phyloP scores from a whole-genome alignment of 2,888 invertebrate species.

The Morpho achilles region DNA sequence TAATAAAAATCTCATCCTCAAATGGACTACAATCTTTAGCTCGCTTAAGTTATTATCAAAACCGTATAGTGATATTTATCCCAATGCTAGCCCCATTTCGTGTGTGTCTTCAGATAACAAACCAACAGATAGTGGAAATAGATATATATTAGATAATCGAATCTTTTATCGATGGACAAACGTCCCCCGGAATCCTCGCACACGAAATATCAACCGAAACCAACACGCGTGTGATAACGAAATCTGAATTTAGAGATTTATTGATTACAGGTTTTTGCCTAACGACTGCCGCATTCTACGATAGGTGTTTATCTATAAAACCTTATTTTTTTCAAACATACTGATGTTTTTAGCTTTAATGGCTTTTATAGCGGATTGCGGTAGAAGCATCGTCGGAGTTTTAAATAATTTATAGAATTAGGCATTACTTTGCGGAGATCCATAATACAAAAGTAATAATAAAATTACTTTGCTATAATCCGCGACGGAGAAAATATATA shows the following conservation, averaged over 20 bases:
- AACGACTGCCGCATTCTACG: too few species aligned
- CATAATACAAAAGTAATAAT: too few species aligned
- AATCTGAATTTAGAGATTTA: neutral
- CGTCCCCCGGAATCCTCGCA: slow-evolving; percentile 37
- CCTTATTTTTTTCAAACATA: too few species aligned
- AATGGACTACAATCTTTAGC: slow-evolving; percentile 13
- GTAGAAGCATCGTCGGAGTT: too few species aligned
- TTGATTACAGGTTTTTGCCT: too few species aligned
- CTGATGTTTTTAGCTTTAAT: too few species aligned
- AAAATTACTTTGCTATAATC: too few species aligned
- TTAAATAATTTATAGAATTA: too few species aligned
- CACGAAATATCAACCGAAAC: slow-evolving; percentile 10
- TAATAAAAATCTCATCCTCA: neutral
- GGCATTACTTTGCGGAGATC: too few species aligned
- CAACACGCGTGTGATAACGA: neutral
- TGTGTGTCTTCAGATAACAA: slow-evolving; percentile 30
- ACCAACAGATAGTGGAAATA: slow-evolving; percentile 23
- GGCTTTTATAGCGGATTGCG: too few species aligned
- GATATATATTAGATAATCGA: slow-evolving; percentile 27
- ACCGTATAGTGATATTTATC: slow-evolving; percentile 40
- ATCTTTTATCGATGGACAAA: slow-evolving; percentile 43
- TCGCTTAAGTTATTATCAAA: slow-evolving; percentile 40
- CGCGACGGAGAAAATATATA: too few species aligned
- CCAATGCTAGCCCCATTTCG: slow-evolving; percentile 32
- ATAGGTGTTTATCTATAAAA: too few species aligned